Percentiles rank a stretch among this genome's conserved stretches.
Conservation (phyloP, 2,888 invertebrate species). For the Acronicta psi region DNA sequence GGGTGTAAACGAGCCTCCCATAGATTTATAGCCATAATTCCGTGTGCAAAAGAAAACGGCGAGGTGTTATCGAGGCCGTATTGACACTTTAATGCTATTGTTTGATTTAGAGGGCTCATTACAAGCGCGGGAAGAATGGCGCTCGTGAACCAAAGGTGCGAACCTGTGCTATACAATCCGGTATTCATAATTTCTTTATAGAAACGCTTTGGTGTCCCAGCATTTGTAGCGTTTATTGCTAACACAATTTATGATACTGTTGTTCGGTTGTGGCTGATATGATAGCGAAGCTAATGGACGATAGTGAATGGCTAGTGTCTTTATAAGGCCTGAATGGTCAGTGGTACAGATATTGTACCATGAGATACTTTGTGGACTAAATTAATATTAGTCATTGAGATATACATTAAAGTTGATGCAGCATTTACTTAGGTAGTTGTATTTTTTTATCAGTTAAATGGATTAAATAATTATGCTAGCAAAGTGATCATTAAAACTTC, state of each 20-base stretch:
- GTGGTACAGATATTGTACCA: constrained; percentile 6
- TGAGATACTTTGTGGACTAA: constrained; percentile 9
- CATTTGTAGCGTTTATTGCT: constrained; percentile 53
- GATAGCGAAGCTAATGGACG: constrained; percentile 38
- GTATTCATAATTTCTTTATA: constrained; percentile 75
- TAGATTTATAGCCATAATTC: constrained; percentile 86
- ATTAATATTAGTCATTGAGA: constrained; percentile 15
- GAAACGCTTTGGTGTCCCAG: constrained; percentile 56
- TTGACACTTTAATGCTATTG: constrained; percentile 89
- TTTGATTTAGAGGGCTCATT: constrained; percentile 89
- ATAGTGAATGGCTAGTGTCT: constrained; percentile 29
- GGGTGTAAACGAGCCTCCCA: constrained; percentile 71
- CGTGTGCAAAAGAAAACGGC: constrained; percentile 85
- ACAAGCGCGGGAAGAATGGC: constrained; percentile 80
- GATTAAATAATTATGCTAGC: not conserved
- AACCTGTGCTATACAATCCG: constrained; percentile 62
- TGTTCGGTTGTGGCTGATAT: constrained; percentile 48
- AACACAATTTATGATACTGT: constrained; percentile 51
- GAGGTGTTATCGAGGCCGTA: constrained; percentile 85
- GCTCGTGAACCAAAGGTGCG: constrained; percentile 77
- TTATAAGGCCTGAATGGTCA: constrained; percentile 24
- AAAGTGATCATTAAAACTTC: not conserved
- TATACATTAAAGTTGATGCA: not conserved
- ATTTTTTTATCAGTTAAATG: not conserved
- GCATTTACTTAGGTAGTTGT: not conserved